Evolutionary conservation across 2,888 invertebrate genomes (phyloP), one percentile per base, ranked within the genome.

Genomic region (Xestia ashworthii): DNA sequence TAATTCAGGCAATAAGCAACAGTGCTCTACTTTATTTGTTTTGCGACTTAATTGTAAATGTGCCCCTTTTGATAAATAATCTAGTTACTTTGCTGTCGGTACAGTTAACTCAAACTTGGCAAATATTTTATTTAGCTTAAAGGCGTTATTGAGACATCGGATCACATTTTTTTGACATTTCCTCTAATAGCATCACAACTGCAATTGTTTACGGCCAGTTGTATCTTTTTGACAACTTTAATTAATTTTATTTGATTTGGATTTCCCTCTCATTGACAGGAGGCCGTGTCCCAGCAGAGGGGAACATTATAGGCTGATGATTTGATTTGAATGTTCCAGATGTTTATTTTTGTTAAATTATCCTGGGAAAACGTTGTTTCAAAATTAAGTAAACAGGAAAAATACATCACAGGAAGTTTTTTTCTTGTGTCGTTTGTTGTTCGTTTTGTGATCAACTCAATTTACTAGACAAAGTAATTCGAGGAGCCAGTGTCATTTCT

Each of bases 381-480:
- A 16, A 5, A 53, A 53, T 12, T 19, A 32, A 60, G 19, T 32
- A 48, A 69, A 70, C 44, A 70, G 38, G 46, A 25, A 70, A 78
- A 70, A 58, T 22, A 38, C 12, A 48, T 25, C n/a, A 5, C 41
- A 80, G n/a, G 19, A 38, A 19, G 16, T 16, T 50, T 60, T 50
- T 64, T 9, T 22, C 22, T 22, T 55, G 16, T 46, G 11, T 25
- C 16, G 58, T 38, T 71, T 53, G 25, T 38, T 38, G 16, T 60
- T 32, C 16, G 25, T 62, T 60, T 71, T 80, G 19, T 55, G 41
- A 38, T 62, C 12, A 25, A 48, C 44, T 58, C 58, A 58, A 25
- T 50, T 76, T 60, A 6, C 25, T 9, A 16, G 46, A 22, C 46
- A 16, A 69, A 69, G 38, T 41, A 55, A 38, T 25, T 64, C 8